Conservation (phyloP, 2,888 invertebrate genomes). For the Plutella xylostella region DNA sequence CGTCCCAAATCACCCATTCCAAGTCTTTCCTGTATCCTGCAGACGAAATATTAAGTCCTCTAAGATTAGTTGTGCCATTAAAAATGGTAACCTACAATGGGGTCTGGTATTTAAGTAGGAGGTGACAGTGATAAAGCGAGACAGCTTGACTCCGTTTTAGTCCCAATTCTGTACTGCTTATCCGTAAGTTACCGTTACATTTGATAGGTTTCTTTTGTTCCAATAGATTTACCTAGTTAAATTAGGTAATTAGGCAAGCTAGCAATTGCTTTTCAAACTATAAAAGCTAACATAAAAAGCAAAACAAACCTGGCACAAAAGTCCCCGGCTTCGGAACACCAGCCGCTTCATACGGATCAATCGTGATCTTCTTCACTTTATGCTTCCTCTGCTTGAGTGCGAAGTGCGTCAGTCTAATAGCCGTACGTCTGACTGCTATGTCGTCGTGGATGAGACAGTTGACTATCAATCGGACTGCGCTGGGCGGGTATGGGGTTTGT, state of each 20-base stretch:
- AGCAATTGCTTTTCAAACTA: too few relatives aligned
- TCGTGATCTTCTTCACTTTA: slow-evolving; percentile 66
- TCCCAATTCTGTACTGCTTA: too few relatives aligned
- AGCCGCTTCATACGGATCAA: slow-evolving; percentile 67
- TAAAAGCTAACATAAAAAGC: too few relatives aligned
- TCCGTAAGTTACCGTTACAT: too few relatives aligned
- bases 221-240: too few relatives aligned
- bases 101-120: too few relatives aligned
- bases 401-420: slow-evolving; percentile 71
- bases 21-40: slow-evolving; percentile 76
- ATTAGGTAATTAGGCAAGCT: too few relatives aligned
- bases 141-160: too few relatives aligned
- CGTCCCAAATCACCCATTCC: slow-evolving; percentile 78
- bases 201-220: too few relatives aligned
- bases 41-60: background rate
- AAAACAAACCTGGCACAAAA: slow-evolving; percentile 39
- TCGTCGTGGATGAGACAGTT: slow-evolving; percentile 80
- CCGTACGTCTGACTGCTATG: slow-evolving; percentile 81
- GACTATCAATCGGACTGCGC: slow-evolving; percentile 74
- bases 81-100: too few relatives aligned
- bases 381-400: slow-evolving; percentile 80
- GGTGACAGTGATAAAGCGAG: too few relatives aligned
- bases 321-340: slow-evolving; percentile 36
- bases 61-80: too few relatives aligned
- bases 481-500: slow-evolving; percentile 73